Conservation (phyloP, 2,113 vertebrate genomes). For the Athene cunicularia region DNA sequence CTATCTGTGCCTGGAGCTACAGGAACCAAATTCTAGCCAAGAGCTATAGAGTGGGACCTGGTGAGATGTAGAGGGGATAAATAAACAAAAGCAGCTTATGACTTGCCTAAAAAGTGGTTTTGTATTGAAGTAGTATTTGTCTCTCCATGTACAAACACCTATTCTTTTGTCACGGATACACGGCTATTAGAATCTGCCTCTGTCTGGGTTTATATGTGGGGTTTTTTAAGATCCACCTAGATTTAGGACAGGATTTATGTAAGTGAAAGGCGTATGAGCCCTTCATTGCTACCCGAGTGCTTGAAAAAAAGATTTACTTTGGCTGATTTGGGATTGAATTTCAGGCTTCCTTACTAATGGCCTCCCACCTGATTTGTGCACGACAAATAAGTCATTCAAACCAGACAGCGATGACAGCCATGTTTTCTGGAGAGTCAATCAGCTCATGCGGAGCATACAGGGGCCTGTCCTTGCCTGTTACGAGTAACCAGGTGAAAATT, state of each 20-base stretch:
- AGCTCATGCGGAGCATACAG: not conserved
- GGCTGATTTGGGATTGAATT: not conserved
- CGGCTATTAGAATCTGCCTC: not conserved
- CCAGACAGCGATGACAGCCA: not conserved
- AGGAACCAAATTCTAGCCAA: not conserved
- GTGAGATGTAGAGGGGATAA: not conserved
- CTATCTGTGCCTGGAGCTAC: not conserved
- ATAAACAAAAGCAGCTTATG: not conserved
- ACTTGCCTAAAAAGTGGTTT: not conserved
- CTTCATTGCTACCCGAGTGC: not conserved
- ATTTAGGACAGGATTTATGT: not conserved
- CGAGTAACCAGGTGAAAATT: not conserved
- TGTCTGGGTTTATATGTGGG: not conserved
- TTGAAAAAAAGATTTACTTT: not conserved
- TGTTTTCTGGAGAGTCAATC: slow-evolving; percentile 2
- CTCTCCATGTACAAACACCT: not conserved
- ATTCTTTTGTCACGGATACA: not conserved
- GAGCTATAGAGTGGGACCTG: not conserved
- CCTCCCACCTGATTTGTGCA: not conserved
- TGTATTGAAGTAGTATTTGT: not conserved
- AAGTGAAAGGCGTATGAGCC: not conserved
- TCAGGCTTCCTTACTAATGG: slow-evolving; percentile 4
- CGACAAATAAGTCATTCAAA: not conserved
- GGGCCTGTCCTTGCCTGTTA: not conserved
- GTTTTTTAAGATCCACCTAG: not conserved